A percentile compares a stretch with the other conserved stretches of the same genome.
Evolutionary conservation across 2,113 vertebrate genomes (phyloP).

Genomic region (Sander lucioperca): DNA sequence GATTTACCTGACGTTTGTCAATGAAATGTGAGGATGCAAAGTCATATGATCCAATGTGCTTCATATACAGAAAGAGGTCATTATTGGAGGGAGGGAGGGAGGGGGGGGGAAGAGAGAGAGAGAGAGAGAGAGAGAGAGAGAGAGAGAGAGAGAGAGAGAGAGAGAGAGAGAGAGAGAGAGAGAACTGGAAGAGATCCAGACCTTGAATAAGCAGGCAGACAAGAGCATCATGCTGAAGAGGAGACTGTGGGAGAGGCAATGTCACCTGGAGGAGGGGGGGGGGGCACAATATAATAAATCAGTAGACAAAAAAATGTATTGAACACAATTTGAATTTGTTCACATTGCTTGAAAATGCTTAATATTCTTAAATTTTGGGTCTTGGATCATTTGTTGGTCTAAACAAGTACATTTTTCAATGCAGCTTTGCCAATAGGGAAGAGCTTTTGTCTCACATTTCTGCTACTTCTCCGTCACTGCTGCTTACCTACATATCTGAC

Average conservation of each 20-base stretch:
- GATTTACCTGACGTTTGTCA: constrained; percentile 52
- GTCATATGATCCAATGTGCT: constrained; percentile 26
- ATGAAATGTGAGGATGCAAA: constrained; percentile 44
- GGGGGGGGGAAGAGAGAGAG: constrained; percentile 14
- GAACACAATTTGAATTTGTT: background rate
- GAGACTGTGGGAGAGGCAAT: constrained; percentile 57
- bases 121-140: constrained; percentile 18
- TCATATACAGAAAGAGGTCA: too few species aligned
- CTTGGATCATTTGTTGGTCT: background rate
- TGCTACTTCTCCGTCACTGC: background rate
- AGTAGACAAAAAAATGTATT: background rate
- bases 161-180: constrained; percentile 15
- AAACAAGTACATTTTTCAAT: background rate
- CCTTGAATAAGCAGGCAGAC: constrained; percentile 70
- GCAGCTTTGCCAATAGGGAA: background rate
- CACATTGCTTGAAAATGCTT: background rate
- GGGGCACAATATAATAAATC: background rate
- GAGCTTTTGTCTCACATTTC: background rate
- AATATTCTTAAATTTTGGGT: background rate
- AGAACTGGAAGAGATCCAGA: constrained; percentile 73
- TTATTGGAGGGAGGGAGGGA: constrained; percentile 18
- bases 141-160: constrained; percentile 13
- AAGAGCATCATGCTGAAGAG: constrained; percentile 47
- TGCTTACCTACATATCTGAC: background rate
- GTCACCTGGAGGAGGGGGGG: constrained; percentile 22